Conservation (phyloP, 2,113 vertebrate species). For the Oplegnathus fasciatus region DNA sequence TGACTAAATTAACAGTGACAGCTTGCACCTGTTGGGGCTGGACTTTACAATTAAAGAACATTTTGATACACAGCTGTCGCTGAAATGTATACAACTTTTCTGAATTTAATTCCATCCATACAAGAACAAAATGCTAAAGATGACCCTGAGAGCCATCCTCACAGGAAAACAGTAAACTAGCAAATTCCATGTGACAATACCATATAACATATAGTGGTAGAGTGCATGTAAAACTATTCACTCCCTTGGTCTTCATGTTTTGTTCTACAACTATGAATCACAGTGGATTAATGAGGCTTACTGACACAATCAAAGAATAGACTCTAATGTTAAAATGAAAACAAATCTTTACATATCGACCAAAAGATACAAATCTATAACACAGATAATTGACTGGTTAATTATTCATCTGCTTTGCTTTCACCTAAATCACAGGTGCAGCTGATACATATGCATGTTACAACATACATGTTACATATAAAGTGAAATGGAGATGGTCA, state of each 20-base stretch:
- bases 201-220: constrained; percentile 44
- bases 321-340: not conserved
- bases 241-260: constrained; percentile 26
- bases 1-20: too few species aligned
- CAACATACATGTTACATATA: too few species aligned
- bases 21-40: too few species aligned
- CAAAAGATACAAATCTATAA: too few species aligned
- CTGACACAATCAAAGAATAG: not conserved
- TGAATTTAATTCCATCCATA: constrained; percentile 72
- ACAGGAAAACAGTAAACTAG: constrained; percentile 30
- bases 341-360: not conserved
- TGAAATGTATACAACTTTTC: too few species aligned
- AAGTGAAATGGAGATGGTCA: not conserved
- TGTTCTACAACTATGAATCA: not conserved
- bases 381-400: too few species aligned
- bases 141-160: constrained; percentile 55
- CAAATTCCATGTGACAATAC: constrained; percentile 44
- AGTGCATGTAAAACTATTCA: constrained; percentile 2
- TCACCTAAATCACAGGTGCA: too few species aligned
- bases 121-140: constrained; percentile 59
- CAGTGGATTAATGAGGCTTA: not conserved
- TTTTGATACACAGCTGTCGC: too few species aligned
- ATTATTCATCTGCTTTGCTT: too few species aligned
- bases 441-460: too few species aligned
- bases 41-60: too few species aligned